Conservation (phyloP, 2,113 vertebrate genomes). For the Zosterops hypoxanthus region DNA sequence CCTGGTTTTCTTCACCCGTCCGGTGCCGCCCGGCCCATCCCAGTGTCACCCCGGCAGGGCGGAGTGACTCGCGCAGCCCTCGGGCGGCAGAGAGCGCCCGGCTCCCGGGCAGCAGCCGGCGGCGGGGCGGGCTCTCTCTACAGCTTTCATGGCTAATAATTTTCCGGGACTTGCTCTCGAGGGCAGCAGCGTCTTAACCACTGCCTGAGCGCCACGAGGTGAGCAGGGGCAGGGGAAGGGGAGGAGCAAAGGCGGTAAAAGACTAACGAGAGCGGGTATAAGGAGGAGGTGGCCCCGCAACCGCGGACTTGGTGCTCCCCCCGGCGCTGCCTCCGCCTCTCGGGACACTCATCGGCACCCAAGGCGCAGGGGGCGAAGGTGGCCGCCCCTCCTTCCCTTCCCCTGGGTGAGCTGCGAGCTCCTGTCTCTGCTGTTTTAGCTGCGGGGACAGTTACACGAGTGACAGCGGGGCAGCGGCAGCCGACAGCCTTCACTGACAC, state of each 20-base stretch:
- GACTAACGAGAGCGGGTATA: not conserved
- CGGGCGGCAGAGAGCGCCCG: not conserved
- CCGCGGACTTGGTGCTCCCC: not conserved
- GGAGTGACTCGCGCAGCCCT: not conserved
- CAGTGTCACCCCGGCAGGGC: not conserved
- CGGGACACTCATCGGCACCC: too few species aligned
- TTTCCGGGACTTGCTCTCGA: not conserved
- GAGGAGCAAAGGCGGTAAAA: not conserved
- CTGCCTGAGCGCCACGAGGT: not conserved
- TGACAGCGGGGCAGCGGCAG: not conserved
- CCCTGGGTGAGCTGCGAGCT: too few species aligned
- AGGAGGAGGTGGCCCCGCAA: too few species aligned
- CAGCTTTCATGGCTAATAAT: not conserved
- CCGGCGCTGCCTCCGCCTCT: not conserved
- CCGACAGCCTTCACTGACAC: not conserved
- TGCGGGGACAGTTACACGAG: too few species aligned
- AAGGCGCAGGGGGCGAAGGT: too few species aligned
- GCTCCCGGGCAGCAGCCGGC: too few species aligned
- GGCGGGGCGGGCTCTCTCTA: too few species aligned
- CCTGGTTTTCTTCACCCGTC: not conserved
- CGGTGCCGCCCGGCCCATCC: not conserved
- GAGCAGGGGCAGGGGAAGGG: not conserved
- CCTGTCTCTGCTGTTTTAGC: not conserved
- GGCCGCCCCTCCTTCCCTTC: not conserved
- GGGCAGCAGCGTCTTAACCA: too few species aligned